Conservation (phyloP, 2,888 invertebrate species). For the Nymphalis urticae region DNA sequence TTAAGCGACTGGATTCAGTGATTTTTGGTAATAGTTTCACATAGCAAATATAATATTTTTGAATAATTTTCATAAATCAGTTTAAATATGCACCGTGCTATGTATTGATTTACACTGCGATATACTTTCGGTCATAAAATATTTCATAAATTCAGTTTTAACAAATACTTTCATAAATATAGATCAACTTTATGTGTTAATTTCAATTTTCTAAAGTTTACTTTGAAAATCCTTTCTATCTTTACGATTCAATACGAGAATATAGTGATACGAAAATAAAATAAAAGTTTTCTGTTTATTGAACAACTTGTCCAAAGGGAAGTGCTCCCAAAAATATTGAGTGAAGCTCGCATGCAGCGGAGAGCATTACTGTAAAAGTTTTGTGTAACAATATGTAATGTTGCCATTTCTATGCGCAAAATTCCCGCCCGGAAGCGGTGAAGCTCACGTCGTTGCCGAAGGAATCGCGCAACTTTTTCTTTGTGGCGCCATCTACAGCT, state of each 20-base stretch:
- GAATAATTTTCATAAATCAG: no score
- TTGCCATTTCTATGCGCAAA: constrained; percentile 79
- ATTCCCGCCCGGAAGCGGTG: constrained; percentile 67
- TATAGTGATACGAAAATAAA: constrained; percentile 39
- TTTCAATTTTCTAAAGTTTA: constrained; percentile 28
- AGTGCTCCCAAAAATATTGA: constrained; percentile 60
- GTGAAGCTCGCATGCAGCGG: constrained; percentile 63
- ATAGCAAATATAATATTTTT: no score
- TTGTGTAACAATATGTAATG: constrained; percentile 78
- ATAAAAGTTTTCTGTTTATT: constrained; percentile 59
- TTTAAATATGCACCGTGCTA: background rate
- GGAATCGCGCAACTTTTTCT: constrained; percentile 63
- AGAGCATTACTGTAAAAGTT: constrained; percentile 76
- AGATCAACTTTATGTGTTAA: constrained; percentile 15
- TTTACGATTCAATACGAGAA: constrained; percentile 35
- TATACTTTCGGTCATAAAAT: no score
- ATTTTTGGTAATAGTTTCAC: no score
- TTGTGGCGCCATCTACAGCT: constrained; percentile 78
- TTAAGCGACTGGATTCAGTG: no score
- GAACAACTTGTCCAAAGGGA: constrained; percentile 62
- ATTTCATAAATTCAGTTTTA: no score
- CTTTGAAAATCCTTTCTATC: constrained; percentile 30
- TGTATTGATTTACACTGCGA: background rate
- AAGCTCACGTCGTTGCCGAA: constrained; percentile 54
- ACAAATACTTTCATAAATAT: background rate